Conservation (phyloP, 2,888 invertebrate genomes). For the Hipparchia semele region DNA sequence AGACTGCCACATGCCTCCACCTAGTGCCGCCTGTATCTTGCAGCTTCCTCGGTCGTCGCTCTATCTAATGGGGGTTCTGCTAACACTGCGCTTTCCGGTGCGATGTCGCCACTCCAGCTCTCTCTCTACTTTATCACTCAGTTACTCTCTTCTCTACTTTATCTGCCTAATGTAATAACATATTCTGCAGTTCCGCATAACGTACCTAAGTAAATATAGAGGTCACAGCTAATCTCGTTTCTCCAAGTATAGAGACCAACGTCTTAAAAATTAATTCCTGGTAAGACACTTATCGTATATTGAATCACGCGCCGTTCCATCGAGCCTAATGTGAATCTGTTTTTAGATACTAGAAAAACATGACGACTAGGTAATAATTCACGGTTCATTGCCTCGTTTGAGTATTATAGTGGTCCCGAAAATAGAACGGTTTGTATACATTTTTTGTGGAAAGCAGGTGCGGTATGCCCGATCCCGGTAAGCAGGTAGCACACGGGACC, state of each 20-base stretch:
- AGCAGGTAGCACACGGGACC: slow-evolving; percentile 43
- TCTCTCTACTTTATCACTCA: no score
- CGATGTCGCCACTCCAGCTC: no score
- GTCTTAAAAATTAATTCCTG: slow-evolving; percentile 17
- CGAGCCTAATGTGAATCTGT: slow-evolving; percentile 25
- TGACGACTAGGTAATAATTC: slow-evolving; percentile 58
- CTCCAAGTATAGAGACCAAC: neutral
- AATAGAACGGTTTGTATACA: slow-evolving; percentile 55
- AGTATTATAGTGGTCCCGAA: slow-evolving; percentile 57
- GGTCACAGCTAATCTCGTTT: slow-evolving; percentile 22
- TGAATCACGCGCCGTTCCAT: slow-evolving; percentile 14
- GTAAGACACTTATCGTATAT: slow-evolving; percentile 8
- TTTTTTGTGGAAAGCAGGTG: slow-evolving; percentile 77
- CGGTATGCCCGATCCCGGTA: slow-evolving; percentile 45
- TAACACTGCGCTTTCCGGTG: no score
- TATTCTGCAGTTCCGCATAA: neutral
- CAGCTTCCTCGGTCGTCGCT: no score
- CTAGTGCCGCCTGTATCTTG: no score
- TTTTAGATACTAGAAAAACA: slow-evolving; percentile 44
- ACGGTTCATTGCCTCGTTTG: slow-evolving; percentile 55
- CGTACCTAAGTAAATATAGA: slow-evolving; percentile 4
- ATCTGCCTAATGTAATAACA: neutral
- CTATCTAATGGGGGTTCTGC: no score
- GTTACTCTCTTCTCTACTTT: neutral
- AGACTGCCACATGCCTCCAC: no score